phyloP scores from a whole-genome alignment of 1,140 invertebrate species.

The Phocides pigmalion region DNA sequence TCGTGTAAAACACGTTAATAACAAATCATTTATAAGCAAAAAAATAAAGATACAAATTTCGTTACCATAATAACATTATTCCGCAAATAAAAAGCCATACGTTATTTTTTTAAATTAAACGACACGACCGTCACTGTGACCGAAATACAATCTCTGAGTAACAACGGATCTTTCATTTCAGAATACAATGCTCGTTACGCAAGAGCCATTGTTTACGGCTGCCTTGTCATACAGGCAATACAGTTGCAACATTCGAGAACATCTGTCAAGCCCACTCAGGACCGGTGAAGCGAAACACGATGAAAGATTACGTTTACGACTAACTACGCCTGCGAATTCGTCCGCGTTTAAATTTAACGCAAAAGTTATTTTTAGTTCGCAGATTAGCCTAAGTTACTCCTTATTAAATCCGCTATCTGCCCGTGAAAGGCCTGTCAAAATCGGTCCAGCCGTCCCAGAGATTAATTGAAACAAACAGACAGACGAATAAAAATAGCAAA shows the following conservation, averaged over 20 bases:
- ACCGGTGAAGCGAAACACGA: constrained; percentile 23
- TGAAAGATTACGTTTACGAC: constrained; percentile 30
- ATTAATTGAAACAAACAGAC: too few relatives aligned
- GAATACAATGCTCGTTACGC: constrained; percentile 31
- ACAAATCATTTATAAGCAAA: too few relatives aligned
- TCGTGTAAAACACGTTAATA: too few relatives aligned
- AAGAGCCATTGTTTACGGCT: constrained; percentile 26
- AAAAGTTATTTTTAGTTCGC: too few relatives aligned
- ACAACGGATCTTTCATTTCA: constrained; percentile 28
- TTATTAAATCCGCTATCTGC: too few relatives aligned
- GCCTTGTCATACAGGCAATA: constrained; percentile 23
- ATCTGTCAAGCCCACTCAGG: constrained; percentile 29
- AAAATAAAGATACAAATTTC: too few relatives aligned
- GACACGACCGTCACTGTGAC: neutral
- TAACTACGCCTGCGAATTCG: too few relatives aligned
- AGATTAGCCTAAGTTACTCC: too few relatives aligned
- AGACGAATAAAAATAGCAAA: too few relatives aligned
- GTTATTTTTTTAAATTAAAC: constrained; percentile 17
- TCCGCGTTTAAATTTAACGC: too few relatives aligned
- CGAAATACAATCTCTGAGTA: constrained; percentile 14
- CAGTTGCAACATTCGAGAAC: constrained; percentile 26
- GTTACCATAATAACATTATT: neutral
- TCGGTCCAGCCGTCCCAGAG: too few relatives aligned
- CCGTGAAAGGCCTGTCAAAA: too few relatives aligned
- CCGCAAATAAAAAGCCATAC: neutral